Conservation (phyloP, 1,140 invertebrate genomes). For the Chrysomallon squamiferum region DNA sequence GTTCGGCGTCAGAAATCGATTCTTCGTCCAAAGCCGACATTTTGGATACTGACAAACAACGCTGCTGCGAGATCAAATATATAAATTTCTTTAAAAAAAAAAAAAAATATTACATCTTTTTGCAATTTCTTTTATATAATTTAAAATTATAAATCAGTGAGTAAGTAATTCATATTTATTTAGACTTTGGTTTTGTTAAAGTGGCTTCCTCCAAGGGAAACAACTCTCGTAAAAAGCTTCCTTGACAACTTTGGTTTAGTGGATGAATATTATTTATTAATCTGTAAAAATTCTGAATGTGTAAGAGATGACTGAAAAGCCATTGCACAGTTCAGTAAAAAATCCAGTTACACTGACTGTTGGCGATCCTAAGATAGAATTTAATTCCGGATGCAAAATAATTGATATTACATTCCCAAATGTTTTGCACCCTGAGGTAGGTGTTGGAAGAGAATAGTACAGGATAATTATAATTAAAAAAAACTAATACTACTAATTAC, state of each 20-base stretch:
- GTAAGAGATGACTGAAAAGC: conserved; percentile 24
- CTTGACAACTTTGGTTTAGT: neutral
- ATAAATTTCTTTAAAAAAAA: neutral
- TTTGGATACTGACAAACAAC: conserved; percentile 25
- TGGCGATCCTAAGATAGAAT: conserved; percentile 30
- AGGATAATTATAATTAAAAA: conserved; percentile 1
- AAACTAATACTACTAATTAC: neutral
- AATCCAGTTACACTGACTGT: conserved; percentile 30
- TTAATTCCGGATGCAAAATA: conserved; percentile 45
- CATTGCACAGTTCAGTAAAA: conserved; percentile 31
- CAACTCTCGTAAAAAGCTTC: conserved; percentile 4
- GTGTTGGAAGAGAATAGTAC: neutral
- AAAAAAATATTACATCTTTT: neutral
- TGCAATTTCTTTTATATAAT: neutral
- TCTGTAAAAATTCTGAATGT: neutral
- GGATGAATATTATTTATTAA: neutral
- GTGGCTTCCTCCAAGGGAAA: neutral
- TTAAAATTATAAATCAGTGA: neutral
- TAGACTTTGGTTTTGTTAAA: no score
- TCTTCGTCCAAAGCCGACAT: conserved; percentile 58
- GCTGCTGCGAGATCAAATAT: neutral
- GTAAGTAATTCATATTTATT: neutral
- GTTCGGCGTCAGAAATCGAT: conserved; percentile 60
- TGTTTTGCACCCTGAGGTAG: conserved; percentile 45
- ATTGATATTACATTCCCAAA: conserved; percentile 47